These are phyloP conservation scores for Pachydiplax longipennis DNA, from an alignment of 2,888 invertebrate genomes.

Conservation along the genomic window DNA sequence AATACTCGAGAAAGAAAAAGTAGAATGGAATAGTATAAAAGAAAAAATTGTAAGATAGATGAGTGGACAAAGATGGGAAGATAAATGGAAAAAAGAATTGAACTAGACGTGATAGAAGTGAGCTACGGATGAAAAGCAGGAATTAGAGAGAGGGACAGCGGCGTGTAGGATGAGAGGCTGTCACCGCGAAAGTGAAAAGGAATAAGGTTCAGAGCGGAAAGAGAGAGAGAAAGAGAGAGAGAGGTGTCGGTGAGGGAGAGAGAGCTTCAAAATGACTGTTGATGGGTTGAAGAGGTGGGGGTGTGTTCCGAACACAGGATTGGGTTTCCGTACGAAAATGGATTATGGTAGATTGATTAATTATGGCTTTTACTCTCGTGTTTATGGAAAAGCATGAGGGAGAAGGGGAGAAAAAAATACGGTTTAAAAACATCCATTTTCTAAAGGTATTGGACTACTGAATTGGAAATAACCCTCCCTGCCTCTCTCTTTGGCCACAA, in stretches of 20 bases:
- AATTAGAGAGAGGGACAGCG: background rate
- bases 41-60: no score
- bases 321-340: constrained; percentile 1
- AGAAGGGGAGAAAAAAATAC: background rate
- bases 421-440: constrained; percentile 22
- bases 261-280: background rate
- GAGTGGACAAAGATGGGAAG: no score
- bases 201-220: background rate
- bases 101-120: no score
- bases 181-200: background rate
- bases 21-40: no score
- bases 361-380: background rate
- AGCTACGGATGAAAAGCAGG: background rate
- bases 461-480: background rate
- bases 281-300: background rate
- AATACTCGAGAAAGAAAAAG: no score
- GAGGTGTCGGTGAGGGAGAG: background rate
- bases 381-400: background rate
- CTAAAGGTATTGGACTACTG: background rate
- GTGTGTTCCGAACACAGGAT: constrained; percentile 1
- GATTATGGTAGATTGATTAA: constrained; percentile 27
- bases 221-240: background rate
- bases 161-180: background rate
- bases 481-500: background rate
- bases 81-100: no score